These are phyloP conservation scores for Euphydryas editha DNA, from an alignment of 2,888 invertebrate species.

Conservation along the genomic window DNA sequence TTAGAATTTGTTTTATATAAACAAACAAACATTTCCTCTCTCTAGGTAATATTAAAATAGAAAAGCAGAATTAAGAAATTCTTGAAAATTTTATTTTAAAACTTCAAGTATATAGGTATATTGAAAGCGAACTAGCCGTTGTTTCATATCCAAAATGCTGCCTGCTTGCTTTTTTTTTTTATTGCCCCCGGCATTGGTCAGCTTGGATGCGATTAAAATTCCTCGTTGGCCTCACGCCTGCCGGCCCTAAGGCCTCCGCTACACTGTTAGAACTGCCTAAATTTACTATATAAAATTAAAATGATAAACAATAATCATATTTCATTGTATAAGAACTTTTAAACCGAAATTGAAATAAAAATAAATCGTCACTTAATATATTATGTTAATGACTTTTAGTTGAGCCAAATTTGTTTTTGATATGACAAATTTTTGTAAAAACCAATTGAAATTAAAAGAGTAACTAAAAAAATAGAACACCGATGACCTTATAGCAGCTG, in stretches of 20 bases:
- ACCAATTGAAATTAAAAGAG: too few species aligned
- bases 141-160: conserved; percentile 59
- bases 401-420: too few species aligned
- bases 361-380: too few species aligned
- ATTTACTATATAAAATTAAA: not conserved
- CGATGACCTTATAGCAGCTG: too few species aligned
- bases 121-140: conserved; percentile 16
- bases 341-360: too few species aligned
- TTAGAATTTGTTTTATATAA: too few species aligned
- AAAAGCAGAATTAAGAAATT: not conserved
- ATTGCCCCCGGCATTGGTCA: conserved; percentile 56
- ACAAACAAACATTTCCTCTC: too few species aligned
- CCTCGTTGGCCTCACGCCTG: conserved; percentile 78
- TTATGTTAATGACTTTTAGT: too few species aligned
- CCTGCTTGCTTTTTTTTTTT: conserved; percentile 51
- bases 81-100: not conserved
- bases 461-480: too few species aligned
- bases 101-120: conserved; percentile 2
- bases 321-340: too few species aligned
- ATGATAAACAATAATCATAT: not conserved
- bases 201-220: conserved; percentile 81
- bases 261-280: conserved; percentile 7
- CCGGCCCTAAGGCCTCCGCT: conserved; percentile 56
- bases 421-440: too few species aligned
- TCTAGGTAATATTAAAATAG: too few species aligned